Evolutionary conservation across 2,888 invertebrate species (phyloP).

Genomic region (Mythimna impura): DNA sequence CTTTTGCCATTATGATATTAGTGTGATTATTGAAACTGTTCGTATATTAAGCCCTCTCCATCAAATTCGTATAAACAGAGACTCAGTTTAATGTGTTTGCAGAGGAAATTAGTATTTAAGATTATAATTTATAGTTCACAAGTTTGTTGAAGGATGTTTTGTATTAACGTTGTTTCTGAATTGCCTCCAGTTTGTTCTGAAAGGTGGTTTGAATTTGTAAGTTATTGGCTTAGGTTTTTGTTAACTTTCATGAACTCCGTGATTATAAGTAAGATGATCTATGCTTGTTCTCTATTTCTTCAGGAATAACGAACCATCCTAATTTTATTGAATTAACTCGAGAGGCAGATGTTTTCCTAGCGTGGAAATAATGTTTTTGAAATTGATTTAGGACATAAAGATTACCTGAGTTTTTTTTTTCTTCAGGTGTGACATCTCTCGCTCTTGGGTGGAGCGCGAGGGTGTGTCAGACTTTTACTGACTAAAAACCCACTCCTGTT

Average conservation of each 20-base stretch:
- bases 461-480: too few relatives aligned
- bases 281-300: background rate
- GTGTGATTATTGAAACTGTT: slow-evolving; percentile 5
- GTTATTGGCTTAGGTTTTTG: slow-evolving; percentile 38
- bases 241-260: slow-evolving; percentile 5
- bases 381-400: background rate
- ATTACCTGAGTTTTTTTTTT: too few relatives aligned
- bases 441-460: too few relatives aligned
- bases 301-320: background rate
- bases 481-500: too few relatives aligned
- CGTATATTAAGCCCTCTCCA: slow-evolving; percentile 69
- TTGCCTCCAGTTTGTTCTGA: slow-evolving; percentile 32
- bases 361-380: background rate
- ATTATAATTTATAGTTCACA: slow-evolving; percentile 51
- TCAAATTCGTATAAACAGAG: slow-evolving; percentile 68
- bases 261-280: slow-evolving; percentile 26
- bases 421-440: too few relatives aligned
- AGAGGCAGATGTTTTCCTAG: background rate
- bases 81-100: slow-evolving; percentile 64
- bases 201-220: slow-evolving; percentile 35
- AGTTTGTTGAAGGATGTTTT: slow-evolving; percentile 49
- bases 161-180: slow-evolving; percentile 31
- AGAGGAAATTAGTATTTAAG: slow-evolving; percentile 44
- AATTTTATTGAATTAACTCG: background rate
- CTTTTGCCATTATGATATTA: background rate